Evolutionary conservation across 2,113 vertebrate species (phyloP).

Genomic region (Brienomyrus longianalis): DNA sequence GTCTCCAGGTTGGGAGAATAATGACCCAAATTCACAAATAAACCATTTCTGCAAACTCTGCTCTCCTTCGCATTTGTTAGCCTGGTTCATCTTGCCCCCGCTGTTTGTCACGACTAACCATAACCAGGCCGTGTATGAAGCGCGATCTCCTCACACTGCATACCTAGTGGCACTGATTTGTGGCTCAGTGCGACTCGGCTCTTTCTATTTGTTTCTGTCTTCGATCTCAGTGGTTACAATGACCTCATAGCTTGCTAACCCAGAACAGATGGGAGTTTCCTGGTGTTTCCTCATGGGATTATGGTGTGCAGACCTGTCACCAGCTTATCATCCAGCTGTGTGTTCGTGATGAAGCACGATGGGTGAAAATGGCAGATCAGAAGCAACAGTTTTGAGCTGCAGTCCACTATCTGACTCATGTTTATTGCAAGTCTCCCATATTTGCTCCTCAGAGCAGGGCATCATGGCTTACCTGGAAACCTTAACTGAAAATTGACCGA

Average conservation of each 20-base stretch:
- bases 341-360: not conserved
- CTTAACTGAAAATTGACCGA: not conserved
- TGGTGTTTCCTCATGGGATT: not conserved
- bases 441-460: not conserved
- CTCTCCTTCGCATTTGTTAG: not conserved
- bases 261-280: not conserved
- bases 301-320: not conserved
- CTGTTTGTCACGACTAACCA: not conserved
- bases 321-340: not conserved
- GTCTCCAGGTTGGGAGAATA: not conserved
- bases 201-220: not conserved
- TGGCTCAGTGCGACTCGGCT: not conserved
- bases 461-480: not conserved
- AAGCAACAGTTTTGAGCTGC: not conserved
- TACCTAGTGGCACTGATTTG: not conserved
- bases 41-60: not conserved
- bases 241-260: not conserved
- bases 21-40: not conserved
- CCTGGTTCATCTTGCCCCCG: not conserved
- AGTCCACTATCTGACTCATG: not conserved
- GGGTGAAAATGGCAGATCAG: not conserved
- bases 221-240: not conserved
- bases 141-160: not conserved
- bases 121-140: not conserved
- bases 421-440: not conserved